phyloP scores from a whole-genome alignment of 2,113 vertebrate species.

The Xiphophorus hellerii region DNA sequence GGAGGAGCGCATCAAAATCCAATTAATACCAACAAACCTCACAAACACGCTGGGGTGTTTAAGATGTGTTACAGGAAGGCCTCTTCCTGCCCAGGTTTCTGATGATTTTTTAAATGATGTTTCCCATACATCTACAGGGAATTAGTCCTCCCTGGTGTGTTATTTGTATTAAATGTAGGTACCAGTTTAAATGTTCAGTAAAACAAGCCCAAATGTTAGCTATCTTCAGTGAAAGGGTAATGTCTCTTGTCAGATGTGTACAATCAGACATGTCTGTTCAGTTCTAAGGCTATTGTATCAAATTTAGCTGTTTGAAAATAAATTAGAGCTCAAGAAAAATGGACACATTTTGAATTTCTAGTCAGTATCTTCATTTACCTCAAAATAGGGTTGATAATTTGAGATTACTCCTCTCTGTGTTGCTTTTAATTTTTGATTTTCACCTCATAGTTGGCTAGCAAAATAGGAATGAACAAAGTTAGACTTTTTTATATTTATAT shows the following conservation, averaged over 20 bases:
- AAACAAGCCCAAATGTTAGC: no score
- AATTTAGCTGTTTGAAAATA: no score
- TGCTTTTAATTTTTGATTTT: no score
- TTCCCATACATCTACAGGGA: conserved; percentile 3
- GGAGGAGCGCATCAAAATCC: conserved; percentile 36
- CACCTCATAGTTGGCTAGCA: no score
- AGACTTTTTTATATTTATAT: no score
- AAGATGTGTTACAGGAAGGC: conserved; percentile 21
- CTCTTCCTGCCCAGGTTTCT: conserved; percentile 16
- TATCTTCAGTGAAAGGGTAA: not conserved
- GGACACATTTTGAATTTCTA: no score
- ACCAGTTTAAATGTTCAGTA: not conserved
- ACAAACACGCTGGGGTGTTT: not conserved
- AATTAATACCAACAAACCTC: conserved; percentile 25
- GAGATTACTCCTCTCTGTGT: no score
- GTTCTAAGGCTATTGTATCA: no score
- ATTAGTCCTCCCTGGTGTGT: not conserved
- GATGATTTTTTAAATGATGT: conserved; percentile 43
- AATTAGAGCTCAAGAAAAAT: no score
- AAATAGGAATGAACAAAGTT: no score
- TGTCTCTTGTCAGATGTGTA: not conserved
- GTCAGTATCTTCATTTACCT: no score
- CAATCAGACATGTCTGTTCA: not conserved
- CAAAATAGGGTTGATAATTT: no score
- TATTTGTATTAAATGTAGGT: not conserved